Evolutionary conservation across 2,113 vertebrate species (phyloP).

Genomic region (Holacanthus passer): DNA sequence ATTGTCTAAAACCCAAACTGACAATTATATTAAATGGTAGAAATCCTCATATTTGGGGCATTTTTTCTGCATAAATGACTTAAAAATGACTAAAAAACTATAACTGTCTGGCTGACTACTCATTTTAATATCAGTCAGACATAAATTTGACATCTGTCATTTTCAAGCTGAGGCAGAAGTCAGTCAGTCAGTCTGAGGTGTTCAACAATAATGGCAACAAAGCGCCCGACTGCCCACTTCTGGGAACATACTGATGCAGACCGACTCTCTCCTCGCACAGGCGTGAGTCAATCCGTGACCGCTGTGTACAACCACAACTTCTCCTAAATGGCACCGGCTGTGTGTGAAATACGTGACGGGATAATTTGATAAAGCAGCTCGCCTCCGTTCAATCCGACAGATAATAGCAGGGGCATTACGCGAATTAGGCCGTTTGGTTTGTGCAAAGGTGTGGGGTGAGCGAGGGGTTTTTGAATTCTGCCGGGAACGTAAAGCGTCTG

Average conservation of each 20-base stretch:
- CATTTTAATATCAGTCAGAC: not conserved
- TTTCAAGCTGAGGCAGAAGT: slow-evolving; percentile 5
- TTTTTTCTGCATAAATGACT: not conserved
- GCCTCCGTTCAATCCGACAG: slow-evolving; percentile 44
- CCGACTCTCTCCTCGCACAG: slow-evolving; percentile 8
- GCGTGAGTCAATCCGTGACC: not conserved
- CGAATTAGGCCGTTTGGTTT: slow-evolving; percentile 63
- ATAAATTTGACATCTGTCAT: not conserved
- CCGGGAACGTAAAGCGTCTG: slow-evolving; percentile 74
- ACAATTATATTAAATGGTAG: not conserved
- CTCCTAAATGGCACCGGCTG: slow-evolving; percentile 37
- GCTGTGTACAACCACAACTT: slow-evolving; percentile 24
- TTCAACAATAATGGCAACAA: not conserved
- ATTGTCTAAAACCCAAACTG: not conserved
- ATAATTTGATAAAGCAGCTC: slow-evolving; percentile 55
- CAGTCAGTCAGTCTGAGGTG: not conserved
- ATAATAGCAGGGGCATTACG: slow-evolving; percentile 64
- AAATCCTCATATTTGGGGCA: not conserved
- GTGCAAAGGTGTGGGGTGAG: slow-evolving; percentile 63
- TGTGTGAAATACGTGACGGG: slow-evolving; percentile 41
- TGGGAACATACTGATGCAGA: slow-evolving; percentile 19
- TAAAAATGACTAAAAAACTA: not conserved
- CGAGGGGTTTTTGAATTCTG: slow-evolving; percentile 55
- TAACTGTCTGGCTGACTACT: not conserved
- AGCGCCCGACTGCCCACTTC: not conserved